Evolutionary conservation across 2,113 vertebrate species (phyloP), one percentile per base, ranked within the genome.

Genomic region (Beaufortia kweichowensis): DNA sequence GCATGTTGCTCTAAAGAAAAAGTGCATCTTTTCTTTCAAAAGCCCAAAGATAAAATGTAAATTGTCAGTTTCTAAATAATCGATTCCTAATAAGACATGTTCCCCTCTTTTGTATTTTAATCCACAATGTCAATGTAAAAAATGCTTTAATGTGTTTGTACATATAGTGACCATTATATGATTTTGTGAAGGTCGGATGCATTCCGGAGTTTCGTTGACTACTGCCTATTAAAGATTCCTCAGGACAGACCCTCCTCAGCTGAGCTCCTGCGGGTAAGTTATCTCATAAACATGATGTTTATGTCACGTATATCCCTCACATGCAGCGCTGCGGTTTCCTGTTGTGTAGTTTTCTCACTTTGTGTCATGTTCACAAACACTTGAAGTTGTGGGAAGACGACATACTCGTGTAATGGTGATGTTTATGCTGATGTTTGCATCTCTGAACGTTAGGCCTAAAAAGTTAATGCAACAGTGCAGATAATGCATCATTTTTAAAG

Each of bases 201-300:
- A 84, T 99, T 99, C 89, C 94, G 95, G 89, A 95, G 94, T 92
- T 99, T 99, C 85, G 96, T 99, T 83, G 96, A 98, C 93, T 97
- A 96, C 94, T 99, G 97, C 95, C 94, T 99, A 92, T 95, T 96
- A 91, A 99, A 99, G 92, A 94, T 96, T 94, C 96, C 97, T 95
- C 97, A 98, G 93, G 96, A 98, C 92, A 93, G 97, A 88, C 96
- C 96, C 77, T 95, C 95, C 1, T 97, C 97, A 46, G 90, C 90
- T 74, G 96, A 99, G 86, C 92, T 99, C 71, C 91, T 99, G 91
- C 91, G 90, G 93, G 97, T 98, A 94, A 97, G 91, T 86, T 77
- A 84, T 75, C 80, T 77, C 82, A 77, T 66, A 83, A 56, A 78
- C 66, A 84, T 82, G 73, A 64, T 71, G 73, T 33, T 57, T 79